These are phyloP conservation scores for Arvicanthis niloticus DNA, from an alignment of 2,113 vertebrate genomes.

Conservation along the genomic window DNA sequence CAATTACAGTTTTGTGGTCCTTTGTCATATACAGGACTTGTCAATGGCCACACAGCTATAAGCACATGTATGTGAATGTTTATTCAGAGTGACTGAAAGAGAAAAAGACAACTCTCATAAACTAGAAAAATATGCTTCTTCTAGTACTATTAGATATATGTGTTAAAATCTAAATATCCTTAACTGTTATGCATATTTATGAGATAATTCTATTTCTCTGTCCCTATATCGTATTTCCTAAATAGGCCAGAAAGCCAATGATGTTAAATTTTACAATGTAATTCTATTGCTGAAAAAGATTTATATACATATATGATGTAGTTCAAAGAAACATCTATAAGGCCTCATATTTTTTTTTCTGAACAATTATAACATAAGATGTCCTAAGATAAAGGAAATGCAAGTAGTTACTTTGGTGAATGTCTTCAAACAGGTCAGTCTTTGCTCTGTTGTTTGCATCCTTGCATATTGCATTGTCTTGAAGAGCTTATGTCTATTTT, in stretches of 20 bases:
- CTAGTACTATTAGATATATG: background rate
- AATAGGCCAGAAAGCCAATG: background rate
- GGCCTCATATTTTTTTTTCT: background rate
- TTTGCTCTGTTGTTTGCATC: background rate
- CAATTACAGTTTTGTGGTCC: background rate
- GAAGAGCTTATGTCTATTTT: background rate
- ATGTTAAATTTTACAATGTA: conserved; percentile 14
- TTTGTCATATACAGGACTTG: background rate
- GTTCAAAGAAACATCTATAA: background rate
- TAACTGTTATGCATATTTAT: background rate
- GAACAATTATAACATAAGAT: background rate
- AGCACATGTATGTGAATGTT: background rate
- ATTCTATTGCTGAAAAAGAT: background rate
- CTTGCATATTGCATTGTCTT: background rate
- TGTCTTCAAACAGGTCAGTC: background rate
- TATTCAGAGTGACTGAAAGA: background rate
- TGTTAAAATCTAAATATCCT: background rate
- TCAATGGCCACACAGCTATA: background rate
- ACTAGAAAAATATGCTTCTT: background rate
- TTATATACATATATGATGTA: background rate
- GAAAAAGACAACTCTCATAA: background rate
- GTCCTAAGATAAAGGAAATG: background rate
- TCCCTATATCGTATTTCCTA: conserved; percentile 27
- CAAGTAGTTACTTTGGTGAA: background rate
- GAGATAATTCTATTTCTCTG: background rate